A percentile compares a stretch with the other conserved stretches of the same genome.
phyloP scores from a whole-genome alignment of 35 echinoderm and acorn worm genomes.

The Anneissia japonica region DNA sequence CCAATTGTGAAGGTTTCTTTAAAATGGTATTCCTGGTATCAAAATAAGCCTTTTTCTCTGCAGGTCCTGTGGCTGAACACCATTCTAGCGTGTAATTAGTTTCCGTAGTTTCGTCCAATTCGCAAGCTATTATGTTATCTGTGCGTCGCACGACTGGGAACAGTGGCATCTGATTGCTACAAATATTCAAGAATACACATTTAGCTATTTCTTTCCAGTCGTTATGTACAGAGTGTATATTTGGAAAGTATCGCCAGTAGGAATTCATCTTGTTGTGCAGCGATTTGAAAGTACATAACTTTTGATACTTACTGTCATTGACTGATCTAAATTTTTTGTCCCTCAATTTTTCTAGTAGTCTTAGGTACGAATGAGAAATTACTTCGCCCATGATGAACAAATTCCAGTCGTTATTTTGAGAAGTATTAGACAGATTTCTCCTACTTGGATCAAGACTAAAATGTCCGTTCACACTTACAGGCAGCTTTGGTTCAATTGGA shows the following conservation, averaged over 20 bases:
- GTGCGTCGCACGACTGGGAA: too few species aligned
- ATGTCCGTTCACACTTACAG: slow-evolving; percentile 76
- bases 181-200: background rate
- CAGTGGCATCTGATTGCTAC: too few species aligned
- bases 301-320: too few species aligned
- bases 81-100: too few species aligned
- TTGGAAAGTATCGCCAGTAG: background rate
- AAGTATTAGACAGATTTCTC: slow-evolving; percentile 20
- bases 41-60: too few species aligned
- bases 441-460: slow-evolving; percentile 68
- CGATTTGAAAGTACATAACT: too few species aligned
- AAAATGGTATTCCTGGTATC: too few species aligned
- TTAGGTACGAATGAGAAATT: slow-evolving; percentile 48
- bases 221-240: background rate
- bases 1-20: slow-evolving; percentile 19
- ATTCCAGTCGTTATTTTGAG: slow-evolving; percentile 60
- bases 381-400: slow-evolving; percentile 13
- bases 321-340: background rate
- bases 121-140: too few species aligned
- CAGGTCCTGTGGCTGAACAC: too few species aligned
- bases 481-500: slow-evolving; percentile 48
- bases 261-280: background rate
- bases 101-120: too few species aligned
- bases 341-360: slow-evolving; percentile 10
- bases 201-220: background rate